Conservation (phyloP, 2,888 invertebrate species). For the Apamea epomidion region DNA sequence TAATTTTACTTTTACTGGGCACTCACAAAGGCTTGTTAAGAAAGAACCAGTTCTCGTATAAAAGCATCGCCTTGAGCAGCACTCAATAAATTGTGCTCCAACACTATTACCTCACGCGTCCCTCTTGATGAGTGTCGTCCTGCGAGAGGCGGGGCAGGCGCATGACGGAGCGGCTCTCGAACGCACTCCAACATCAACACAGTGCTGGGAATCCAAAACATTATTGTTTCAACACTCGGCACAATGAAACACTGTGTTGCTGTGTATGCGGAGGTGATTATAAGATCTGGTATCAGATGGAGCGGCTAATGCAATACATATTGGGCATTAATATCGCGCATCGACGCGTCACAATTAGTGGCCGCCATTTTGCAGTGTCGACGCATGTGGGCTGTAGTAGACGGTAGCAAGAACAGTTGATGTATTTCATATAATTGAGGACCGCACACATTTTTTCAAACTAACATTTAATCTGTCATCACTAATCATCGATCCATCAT, state of each 20-base stretch:
- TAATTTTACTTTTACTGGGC: not conserved
- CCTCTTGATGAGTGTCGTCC: conserved; percentile 55
- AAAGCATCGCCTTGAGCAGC: conserved; percentile 28
- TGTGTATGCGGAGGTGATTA: not conserved
- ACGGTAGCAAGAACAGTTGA: not conserved
- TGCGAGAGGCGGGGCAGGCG: conserved; percentile 51
- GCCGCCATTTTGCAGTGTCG: conserved; percentile 60
- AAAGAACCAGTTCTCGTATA: conserved; percentile 35
- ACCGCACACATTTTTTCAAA: not conserved
- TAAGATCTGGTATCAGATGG: conserved; percentile 55
- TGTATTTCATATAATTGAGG: conserved; percentile 8
- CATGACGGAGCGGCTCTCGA: conserved; percentile 45
- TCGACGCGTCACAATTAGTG: conserved; percentile 60
- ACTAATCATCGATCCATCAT: not conserved
- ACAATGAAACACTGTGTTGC: conserved; percentile 38
- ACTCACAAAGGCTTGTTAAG: conserved; percentile 21
- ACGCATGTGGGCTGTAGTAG: not conserved
- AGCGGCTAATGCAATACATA: conserved; percentile 64
- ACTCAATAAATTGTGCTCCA: conserved; percentile 46
- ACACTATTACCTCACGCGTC: conserved; percentile 54
- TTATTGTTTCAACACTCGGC: not conserved
- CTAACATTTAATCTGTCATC: conserved; percentile 5
- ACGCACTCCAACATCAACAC: conserved; percentile 50
- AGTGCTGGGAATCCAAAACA: not conserved
- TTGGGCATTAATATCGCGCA: conserved; percentile 65